Evolutionary conservation across 2,888 invertebrate genomes (phyloP).

Genomic region (Sphaeridia pumilis): DNA sequence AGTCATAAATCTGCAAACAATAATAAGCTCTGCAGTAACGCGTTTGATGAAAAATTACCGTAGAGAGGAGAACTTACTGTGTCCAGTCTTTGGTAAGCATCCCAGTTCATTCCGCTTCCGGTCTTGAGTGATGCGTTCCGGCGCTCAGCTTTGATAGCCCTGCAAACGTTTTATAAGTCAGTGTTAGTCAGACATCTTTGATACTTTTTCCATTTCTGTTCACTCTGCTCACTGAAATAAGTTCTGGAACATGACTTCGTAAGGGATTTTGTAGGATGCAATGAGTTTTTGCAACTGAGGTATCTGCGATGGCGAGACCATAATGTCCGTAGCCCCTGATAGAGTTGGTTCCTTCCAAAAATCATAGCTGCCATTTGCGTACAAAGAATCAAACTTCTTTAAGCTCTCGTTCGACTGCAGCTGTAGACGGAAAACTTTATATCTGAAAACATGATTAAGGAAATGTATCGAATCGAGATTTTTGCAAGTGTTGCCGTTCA

Average conservation of each 20-base stretch:
- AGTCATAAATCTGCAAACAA: conserved; percentile 10
- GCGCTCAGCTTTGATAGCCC: conserved; percentile 9
- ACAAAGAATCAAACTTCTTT: background rate
- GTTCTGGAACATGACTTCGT: conserved; percentile 22
- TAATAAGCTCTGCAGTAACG: too few species aligned
- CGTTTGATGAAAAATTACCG: too few species aligned
- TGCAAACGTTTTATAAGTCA: too few species aligned
- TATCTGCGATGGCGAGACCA: conserved; percentile 16
- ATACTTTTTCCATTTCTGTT: too few species aligned
- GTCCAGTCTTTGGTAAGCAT: conserved; percentile 23
- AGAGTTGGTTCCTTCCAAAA: conserved; percentile 50
- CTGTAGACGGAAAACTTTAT: conserved; percentile 6
- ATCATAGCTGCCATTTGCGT: conserved; percentile 37
- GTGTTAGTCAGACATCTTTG: too few species aligned
- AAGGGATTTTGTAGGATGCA: conserved; percentile 13
- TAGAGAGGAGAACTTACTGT: conserved; percentile 14
- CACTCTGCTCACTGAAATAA: conserved; percentile 18
- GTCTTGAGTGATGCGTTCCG: conserved; percentile 5
- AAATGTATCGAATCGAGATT: background rate
- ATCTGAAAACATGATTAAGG: background rate
- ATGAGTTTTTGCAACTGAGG: conserved; percentile 13
- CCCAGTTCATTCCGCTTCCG: conserved; percentile 26
- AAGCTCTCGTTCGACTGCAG: conserved; percentile 1
- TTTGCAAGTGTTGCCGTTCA: background rate
- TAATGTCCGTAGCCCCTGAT: conserved; percentile 52